Percentiles rank a stretch among this genome's conserved stretches.
Conservation (phyloP, 2,797 vertebrate genomes). For the Orientallactaga sibirica region DNA sequence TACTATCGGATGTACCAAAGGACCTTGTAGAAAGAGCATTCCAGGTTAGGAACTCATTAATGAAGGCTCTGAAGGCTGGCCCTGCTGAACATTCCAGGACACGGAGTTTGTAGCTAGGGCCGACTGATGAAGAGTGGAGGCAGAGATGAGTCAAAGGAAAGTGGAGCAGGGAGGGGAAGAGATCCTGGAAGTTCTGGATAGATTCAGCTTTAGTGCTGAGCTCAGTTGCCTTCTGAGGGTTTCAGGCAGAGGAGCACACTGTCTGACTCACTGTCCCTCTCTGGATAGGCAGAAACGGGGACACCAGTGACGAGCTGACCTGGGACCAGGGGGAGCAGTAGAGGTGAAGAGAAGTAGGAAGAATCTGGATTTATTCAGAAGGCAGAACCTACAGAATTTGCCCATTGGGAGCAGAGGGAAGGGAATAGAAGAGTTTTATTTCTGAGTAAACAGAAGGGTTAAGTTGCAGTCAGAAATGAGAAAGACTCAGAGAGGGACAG, state of each 20-base stretch:
- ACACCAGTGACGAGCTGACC: background rate
- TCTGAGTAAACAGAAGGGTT: background rate
- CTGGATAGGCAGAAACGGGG: no score
- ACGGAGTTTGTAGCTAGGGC: background rate
- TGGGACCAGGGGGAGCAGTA: background rate
- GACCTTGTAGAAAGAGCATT: background rate
- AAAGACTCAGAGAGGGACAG: background rate
- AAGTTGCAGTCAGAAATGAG: background rate
- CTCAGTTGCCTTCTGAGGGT: background rate
- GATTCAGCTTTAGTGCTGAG: background rate
- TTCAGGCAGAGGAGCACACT: background rate
- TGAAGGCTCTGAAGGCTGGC: background rate
- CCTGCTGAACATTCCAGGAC: background rate
- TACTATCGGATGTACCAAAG: background rate
- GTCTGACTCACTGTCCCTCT: background rate
- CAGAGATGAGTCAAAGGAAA: background rate
- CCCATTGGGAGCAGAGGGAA: background rate
- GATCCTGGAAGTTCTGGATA: background rate
- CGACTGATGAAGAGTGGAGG: background rate
- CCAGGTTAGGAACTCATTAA: background rate
- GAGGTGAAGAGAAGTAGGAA: background rate
- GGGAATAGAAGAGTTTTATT: background rate
- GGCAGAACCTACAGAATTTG: constrained; percentile 1
- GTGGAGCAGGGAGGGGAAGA: background rate
- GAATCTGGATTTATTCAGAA: constrained; percentile 13